Conservation (phyloP, 2,797 vertebrate genomes). For the Eospalax fontanierii region DNA sequence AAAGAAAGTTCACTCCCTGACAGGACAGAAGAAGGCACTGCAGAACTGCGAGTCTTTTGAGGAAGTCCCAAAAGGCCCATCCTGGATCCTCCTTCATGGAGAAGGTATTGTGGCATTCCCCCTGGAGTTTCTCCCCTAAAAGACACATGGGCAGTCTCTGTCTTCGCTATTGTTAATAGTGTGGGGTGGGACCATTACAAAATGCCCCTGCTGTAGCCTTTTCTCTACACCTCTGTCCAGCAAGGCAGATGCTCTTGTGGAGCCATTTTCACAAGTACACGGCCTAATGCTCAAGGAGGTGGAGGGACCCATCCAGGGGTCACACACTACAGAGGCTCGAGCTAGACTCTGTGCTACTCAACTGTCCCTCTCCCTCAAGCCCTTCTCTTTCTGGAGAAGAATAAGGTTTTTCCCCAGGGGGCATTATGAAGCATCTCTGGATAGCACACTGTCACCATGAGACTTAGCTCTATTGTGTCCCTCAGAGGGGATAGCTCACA, state of each 20-base stretch:
- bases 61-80: not conserved
- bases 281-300: not conserved
- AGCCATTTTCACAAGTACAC: not conserved
- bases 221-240: not conserved
- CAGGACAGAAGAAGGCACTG: slow-evolving; percentile 51
- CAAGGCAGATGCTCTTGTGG: not conserved
- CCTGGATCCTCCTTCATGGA: not conserved
- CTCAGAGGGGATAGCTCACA: not conserved
- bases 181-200: not conserved
- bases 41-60: not conserved
- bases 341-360: too few relatives aligned
- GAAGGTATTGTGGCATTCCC: not conserved
- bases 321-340: not conserved
- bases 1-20: slow-evolving; percentile 72
- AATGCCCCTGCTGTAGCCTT: not conserved
- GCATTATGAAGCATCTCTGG: not conserved
- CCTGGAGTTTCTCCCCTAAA: not conserved
- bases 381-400: not conserved
- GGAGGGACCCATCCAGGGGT: not conserved
- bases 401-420: not conserved
- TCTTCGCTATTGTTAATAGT: not conserved
- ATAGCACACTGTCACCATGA: not conserved
- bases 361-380: not conserved
- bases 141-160: not conserved
- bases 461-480: not conserved